Evolutionary conservation across 2,113 vertebrate genomes (phyloP), one percentile per base, ranked within the genome.

Genomic region (Oceanites oceanicus): DNA sequence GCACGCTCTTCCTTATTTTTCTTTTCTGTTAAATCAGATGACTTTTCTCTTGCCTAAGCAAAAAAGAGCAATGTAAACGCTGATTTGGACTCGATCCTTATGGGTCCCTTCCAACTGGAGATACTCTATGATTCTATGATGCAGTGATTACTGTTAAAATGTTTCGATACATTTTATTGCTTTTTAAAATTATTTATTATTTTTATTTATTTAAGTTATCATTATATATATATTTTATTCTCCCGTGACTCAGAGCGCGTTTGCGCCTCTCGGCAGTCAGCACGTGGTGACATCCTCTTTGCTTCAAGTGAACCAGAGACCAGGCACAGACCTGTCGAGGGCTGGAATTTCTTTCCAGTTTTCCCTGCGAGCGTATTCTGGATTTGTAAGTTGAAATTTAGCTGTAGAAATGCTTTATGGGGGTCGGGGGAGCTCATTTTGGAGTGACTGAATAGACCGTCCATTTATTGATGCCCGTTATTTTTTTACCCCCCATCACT

Each of bases 1-100:
- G 2, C 38, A 5, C 0, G 4, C 29, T 38, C 40, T 11, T 1
- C 82, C 52, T 5, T 4, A 0, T 2, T 15, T 2, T 22, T 4
- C 68, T 95, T 70, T 19, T 7, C 12, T 10, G 5, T 0, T 5
- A 2, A 3, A 11, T 20, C 18, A 3, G 44, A 1, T 1, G 30
- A 1, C 16, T 38, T 49, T 59, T 6, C 8, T 1, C 13, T 5
- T 7, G 45, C 30, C 36, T 6, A 0, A 58, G 18, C 3, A 14
- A 42, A 75, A 74, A 32, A 26, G 2, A 5, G 66, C 0, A 13
- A 17, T 12, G 16, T 3, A 18, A 52, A 21, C 3, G 30, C 13
- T 4, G 29, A 40, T 40, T 14, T 49, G 42, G 38, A 16, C 45
- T 52, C 8, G 3, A 55, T 30, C 44, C 22, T 25, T 16, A 8